Evolutionary conservation across 2,888 invertebrate genomes (phyloP), one percentile per base, ranked within the genome.

Genomic region (Lasioglossum morio): DNA sequence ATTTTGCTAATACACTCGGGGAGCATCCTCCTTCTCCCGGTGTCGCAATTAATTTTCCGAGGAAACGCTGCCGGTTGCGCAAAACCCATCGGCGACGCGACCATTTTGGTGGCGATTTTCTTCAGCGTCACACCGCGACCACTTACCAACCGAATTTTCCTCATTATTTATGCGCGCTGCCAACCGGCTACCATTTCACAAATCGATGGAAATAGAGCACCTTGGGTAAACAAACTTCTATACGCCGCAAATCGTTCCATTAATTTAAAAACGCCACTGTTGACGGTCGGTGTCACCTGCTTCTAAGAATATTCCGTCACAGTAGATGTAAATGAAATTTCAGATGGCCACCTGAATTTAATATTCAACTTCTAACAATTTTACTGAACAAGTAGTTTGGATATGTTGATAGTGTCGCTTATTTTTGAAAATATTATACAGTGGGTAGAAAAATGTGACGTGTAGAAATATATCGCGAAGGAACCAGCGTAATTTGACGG

Each of bases 1-100:
- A 85, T 85, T 85, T 79, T 60, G 84, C 75, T 14, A 46, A n/a
- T 63, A 76, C 63, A 72, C 40, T 48, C 43, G n/a, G 48, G 5
- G 34, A 69, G 34, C 23, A 63, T 60, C 57, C 79, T 48, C 63
- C 30, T 73, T 72, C 48, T n/a, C 27, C 23, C 34, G 75, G 69
- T 77, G 77, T 80, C 75, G 85, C 74, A 75, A 81, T 78, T 80
- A 72, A 37, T 70, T 66, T 78, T 30, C 30, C 69, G 60, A 8
- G 30, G 46, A 46, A 76, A 70, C 70, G 53, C n/a, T 43, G 43
- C 43, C 66, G 66, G 43, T 43, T 72, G 69, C 37, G 46, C 69
- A 66, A 77, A 46, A 69, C 16, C 7, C 72, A 27, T 46, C 37
- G 79, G 27, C 30, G 46, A 23, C 7, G 53, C 8, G 57, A 37